Evolutionary conservation across 1,140 invertebrate species (phyloP).

Genomic region (Dermatophagoides farinae): DNA sequence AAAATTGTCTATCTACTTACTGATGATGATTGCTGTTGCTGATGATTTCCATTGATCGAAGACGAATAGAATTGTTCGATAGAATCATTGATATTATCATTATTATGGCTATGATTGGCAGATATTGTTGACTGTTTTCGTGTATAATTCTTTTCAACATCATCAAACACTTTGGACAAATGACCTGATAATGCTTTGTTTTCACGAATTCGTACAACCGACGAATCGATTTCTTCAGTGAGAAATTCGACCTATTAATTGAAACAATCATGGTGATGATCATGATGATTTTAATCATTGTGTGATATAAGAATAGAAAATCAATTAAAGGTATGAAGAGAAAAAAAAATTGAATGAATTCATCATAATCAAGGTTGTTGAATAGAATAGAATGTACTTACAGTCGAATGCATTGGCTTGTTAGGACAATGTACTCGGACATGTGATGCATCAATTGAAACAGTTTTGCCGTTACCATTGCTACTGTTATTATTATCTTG

Average conservation of each 20-base stretch:
- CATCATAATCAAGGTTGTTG: too few species aligned
- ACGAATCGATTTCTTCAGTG: constrained; percentile 21
- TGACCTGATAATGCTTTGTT: constrained; percentile 15
- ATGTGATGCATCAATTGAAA: constrained; percentile 17
- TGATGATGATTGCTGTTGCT: neutral
- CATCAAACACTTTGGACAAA: constrained; percentile 11
- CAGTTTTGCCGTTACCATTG: neutral
- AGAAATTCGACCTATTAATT: constrained; percentile 16
- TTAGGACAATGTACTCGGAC: constrained; percentile 17
- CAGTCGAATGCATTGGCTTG: constrained; percentile 16
- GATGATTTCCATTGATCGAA: neutral
- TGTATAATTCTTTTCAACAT: constrained; percentile 8
- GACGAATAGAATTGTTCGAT: neutral
- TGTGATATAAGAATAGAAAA: neutral
- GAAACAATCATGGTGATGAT: neutral
- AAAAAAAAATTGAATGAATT: neutral
- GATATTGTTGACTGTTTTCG: neutral
- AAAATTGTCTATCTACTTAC: too few species aligned
- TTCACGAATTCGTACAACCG: constrained; percentile 20
- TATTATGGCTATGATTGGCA: neutral
- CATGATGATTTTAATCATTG: neutral
- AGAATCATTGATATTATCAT: neutral
- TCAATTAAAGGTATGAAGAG: neutral
- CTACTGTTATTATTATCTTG: neutral
- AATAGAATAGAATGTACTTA: neutral